Base-by-base conservation (phyloP, 2,113 vertebrate genomes). In the Peucedramus taeniatus region DNA sequence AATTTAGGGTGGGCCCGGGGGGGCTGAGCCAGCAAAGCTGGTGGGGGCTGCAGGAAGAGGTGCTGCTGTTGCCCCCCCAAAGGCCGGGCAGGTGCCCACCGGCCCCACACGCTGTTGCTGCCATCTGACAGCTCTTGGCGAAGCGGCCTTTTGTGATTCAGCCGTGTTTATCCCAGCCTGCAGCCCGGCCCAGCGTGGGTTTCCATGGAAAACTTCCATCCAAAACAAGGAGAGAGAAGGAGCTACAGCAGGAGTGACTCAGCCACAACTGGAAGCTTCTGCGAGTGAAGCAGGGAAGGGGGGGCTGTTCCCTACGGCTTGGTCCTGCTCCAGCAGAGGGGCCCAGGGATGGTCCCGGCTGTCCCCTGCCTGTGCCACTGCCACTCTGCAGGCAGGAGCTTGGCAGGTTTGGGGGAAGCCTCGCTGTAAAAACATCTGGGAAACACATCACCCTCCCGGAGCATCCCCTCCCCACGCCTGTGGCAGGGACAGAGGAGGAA, bases 201-300 rank as follows among this genome's bases (percentile, higher is more conserved):
- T 98, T 97, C 96, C 97, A 97, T 97, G 97, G 97, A 97, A 97
- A 97, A 97, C 96, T 95, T 97, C 96, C 96, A 97, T 94, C 89
- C 94, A 97, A 98, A 98, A 97, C 94, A 97, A 97, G 96, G 88
- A 91, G 95, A 86, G 96, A 89, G 89, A 92, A 95, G 96, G 95
- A 96, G 94, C 91, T 91, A 87, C 91, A 96, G 96, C 90, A 8
- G 94, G 94, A 96, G 96, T 97, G 97, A 98, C 94, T 97, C 97
- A 97, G 94, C 96, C 85, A 80, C 92, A 92, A 94, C 91, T 97
- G 94, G 96, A 97, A 97, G 96, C 92, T 96, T 93, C 94, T 96
- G 91, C n/a, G 69, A 88, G 81, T 82, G 84, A 89, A 95, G 77
- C 19, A 19, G 64, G 50, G 50, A 63, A 31, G 63, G 70, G 45